A percentile compares a stretch with the other conserved stretches of the same genome.
These are phyloP conservation scores for cattle (Bos taurus) DNA, from an alignment of 2,113 vertebrate species.

Conservation along the genomic window DNA sequence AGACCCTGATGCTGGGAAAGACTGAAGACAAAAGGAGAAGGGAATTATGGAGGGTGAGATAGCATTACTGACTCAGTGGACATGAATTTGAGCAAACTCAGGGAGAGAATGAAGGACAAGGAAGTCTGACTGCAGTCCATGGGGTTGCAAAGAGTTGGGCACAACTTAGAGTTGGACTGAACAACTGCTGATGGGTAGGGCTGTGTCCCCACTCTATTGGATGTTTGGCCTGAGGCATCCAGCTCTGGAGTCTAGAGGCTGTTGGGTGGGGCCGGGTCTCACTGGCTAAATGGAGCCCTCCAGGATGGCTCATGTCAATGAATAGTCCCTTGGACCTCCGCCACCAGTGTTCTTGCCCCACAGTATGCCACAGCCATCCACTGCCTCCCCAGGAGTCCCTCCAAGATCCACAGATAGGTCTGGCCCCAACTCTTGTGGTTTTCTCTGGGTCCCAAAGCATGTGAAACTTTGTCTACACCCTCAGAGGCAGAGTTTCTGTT, in stretches of 20 bases:
- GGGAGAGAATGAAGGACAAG: neutral
- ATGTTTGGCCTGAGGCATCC: neutral
- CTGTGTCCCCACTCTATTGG: neutral
- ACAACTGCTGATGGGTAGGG: neutral
- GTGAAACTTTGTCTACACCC: neutral
- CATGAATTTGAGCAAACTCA: neutral
- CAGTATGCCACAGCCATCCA: neutral
- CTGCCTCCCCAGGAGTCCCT: neutral
- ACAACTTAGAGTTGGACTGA: neutral
- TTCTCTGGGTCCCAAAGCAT: neutral
- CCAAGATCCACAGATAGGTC: neutral
- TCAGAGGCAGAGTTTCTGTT: neutral
- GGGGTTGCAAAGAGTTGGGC: neutral
- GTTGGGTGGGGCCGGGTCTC: neutral
- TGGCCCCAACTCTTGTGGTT: neutral
- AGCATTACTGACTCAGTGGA: neutral
- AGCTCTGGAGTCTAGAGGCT: neutral
- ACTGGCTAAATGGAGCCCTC: neutral
- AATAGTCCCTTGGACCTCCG: neutral
- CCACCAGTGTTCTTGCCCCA: neutral
- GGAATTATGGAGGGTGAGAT: neutral
- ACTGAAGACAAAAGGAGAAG: neutral
- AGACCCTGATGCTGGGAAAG: neutral
- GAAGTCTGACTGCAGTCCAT: neutral
- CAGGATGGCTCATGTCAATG: neutral